Conservation (phyloP, 2,113 vertebrate genomes). For the Psephotus haematonotus region DNA sequence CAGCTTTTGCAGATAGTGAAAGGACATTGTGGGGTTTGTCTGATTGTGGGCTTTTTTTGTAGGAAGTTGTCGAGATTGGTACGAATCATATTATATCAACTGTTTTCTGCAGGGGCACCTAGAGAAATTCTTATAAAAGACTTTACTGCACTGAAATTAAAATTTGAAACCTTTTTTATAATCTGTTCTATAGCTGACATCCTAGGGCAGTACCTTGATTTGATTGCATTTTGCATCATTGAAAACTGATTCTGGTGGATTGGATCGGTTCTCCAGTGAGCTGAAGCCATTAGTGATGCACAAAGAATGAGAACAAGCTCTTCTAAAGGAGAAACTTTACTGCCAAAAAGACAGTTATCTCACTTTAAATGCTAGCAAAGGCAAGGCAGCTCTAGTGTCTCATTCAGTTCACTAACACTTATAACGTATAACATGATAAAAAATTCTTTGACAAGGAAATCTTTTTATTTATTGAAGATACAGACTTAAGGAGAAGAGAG, state of each 20-base stretch:
- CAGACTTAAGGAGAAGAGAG: neutral
- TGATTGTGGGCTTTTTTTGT: neutral
- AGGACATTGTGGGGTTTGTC: neutral
- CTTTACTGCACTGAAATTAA: neutral
- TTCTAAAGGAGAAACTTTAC: neutral
- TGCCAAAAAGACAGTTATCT: neutral
- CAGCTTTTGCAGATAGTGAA: neutral
- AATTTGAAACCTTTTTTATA: constrained; percentile 8
- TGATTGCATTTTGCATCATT: constrained; percentile 24
- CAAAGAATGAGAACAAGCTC: neutral
- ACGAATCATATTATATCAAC: neutral
- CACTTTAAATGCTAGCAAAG: neutral
- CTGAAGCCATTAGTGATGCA: neutral
- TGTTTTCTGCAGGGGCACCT: constrained; percentile 1
- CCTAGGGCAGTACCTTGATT: constrained; percentile 25
- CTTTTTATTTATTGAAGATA: neutral
- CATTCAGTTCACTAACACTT: neutral
- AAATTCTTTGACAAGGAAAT: neutral
- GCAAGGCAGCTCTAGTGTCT: neutral
- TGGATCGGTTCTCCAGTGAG: neutral
- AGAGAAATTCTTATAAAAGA: neutral
- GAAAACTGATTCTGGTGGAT: constrained; percentile 7
- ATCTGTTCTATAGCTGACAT: neutral
- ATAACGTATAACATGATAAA: neutral
- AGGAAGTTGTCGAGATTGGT: neutral